These are phyloP conservation scores for Rhipidura dahli DNA, from an alignment of 2,113 vertebrate species.

Conservation along the genomic window DNA sequence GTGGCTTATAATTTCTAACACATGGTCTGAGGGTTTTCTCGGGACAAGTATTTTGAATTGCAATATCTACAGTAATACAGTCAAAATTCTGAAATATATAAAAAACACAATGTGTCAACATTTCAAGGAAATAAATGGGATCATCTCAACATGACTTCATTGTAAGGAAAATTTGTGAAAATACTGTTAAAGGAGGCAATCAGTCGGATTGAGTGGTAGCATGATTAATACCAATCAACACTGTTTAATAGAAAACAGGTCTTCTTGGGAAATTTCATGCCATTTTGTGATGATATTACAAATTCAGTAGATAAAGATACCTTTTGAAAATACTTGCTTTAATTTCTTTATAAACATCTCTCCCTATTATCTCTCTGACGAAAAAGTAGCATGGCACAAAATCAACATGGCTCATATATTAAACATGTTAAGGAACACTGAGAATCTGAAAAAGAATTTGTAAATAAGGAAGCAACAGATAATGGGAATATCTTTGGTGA, in stretches of 20 bases:
- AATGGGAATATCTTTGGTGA: neutral
- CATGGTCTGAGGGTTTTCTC: neutral
- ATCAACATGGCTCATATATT: neutral
- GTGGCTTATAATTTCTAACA: neutral
- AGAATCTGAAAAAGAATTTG: neutral
- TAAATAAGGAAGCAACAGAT: neutral
- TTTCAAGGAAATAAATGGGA: conserved; percentile 1
- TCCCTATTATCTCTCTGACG: neutral
- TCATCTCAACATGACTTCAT: conserved; percentile 4
- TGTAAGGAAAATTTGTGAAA: conserved; percentile 32
- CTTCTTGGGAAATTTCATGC: conserved; percentile 1
- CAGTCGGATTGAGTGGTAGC: conserved; percentile 35
- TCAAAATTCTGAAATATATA: neutral
- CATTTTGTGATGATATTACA: conserved; percentile 58
- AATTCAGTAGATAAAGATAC: conserved; percentile 53
- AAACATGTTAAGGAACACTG: neutral
- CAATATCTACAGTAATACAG: neutral
- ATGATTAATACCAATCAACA: conserved; percentile 63
- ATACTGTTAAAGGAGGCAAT: conserved; percentile 48
- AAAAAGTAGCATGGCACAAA: neutral
- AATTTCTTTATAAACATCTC: conserved; percentile 40
- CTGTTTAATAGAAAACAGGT: conserved; percentile 51
- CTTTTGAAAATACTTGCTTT: conserved; percentile 38
- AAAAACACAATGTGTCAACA: neutral
- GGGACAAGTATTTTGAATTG: neutral